Conservation (phyloP, 2,797 vertebrate genomes). For the Girardinus metallicus region DNA sequence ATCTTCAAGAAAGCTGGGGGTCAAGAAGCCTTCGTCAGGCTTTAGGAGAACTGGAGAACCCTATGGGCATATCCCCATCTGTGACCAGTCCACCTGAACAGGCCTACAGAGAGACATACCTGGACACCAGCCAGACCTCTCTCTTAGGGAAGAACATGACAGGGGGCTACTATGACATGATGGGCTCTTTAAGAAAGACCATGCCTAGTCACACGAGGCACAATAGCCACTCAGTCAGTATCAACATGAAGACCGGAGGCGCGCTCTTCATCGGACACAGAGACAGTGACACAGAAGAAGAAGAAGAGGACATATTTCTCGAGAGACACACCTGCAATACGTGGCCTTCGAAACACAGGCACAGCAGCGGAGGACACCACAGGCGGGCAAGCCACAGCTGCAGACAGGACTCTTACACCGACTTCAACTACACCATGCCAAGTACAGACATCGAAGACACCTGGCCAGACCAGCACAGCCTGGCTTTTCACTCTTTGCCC, state of each 20-base stretch:
- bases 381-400: constrained; percentile 72
- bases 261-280: constrained; percentile 72
- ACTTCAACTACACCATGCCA: constrained; percentile 85
- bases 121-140: constrained; percentile 70
- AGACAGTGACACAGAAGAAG: constrained; percentile 76
- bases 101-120: constrained; percentile 72
- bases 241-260: constrained; percentile 82
- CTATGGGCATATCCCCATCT: constrained; percentile 80
- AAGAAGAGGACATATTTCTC: constrained; percentile 73
- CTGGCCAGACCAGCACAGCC: constrained; percentile 78
- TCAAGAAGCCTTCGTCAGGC: constrained; percentile 79
- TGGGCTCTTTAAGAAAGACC: constrained; percentile 84
- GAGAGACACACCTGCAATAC: constrained; percentile 80
- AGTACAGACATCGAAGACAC: constrained; percentile 83
- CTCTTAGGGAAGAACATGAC: constrained; percentile 66
- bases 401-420: constrained; percentile 74
- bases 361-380: constrained; percentile 74
- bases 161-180: constrained; percentile 85
- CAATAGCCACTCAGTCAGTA: constrained; percentile 76
- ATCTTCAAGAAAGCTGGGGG: constrained; percentile 81
- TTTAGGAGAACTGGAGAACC: constrained; percentile 85
- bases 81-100: constrained; percentile 63
- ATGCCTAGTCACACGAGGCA: constrained; percentile 78
- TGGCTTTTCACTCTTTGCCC: constrained; percentile 71
- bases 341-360: constrained; percentile 88